Base-by-base conservation (phyloP, 1,140 invertebrate genomes). In the Pseudachorutes palmiensis region DNA sequence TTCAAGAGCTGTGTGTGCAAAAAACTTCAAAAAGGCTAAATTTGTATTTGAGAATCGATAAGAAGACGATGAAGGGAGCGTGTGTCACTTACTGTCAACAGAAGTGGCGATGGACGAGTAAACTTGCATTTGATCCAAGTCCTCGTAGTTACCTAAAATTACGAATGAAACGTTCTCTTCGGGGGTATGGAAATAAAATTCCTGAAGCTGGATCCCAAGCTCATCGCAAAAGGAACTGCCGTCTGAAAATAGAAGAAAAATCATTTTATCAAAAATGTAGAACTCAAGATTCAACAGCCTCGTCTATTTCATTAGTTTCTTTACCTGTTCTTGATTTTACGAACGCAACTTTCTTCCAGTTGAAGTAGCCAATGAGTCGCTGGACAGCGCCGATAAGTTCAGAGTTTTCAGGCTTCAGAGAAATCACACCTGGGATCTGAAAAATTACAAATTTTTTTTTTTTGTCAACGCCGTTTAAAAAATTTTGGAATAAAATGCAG, bases 201-300 rank as follows among this genome's bases (percentile, higher is more conserved):
- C 58, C 57, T 69, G 67, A 26, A 72, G 62, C 30, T 68, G 60
- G 60, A 66, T 66, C 65, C 66, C 72, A 29, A 73, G 26, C 24
- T 71, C 70, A 58, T 73, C 72, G 65, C 72, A 73, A 58, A 67
- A 73, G 26, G 69, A 62, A 70, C 70, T 73, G 26, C 51, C 51
- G 36, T 73, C 72, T 73, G 60, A 16, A 60, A 68, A 33, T 14
- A 24, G 26, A 63, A 31, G n/a, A n/a, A n/a, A n/a, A n/a, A n/a
- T n/a, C n/a, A n/a, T n/a, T n/a, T n/a, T n/a, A n/a, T n/a, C n/a
- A n/a, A n/a, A n/a, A n/a, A n/a, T n/a, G n/a, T n/a, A n/a, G n/a
- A n/a, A n/a, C n/a, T n/a, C n/a, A n/a, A n/a, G n/a, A n/a, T n/a
- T n/a, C n/a, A n/a, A n/a, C n/a, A n/a, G n/a, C n/a, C n/a, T n/a